Conservation (phyloP, 2,113 vertebrate genomes). For the Tachysurus vachellii region DNA sequence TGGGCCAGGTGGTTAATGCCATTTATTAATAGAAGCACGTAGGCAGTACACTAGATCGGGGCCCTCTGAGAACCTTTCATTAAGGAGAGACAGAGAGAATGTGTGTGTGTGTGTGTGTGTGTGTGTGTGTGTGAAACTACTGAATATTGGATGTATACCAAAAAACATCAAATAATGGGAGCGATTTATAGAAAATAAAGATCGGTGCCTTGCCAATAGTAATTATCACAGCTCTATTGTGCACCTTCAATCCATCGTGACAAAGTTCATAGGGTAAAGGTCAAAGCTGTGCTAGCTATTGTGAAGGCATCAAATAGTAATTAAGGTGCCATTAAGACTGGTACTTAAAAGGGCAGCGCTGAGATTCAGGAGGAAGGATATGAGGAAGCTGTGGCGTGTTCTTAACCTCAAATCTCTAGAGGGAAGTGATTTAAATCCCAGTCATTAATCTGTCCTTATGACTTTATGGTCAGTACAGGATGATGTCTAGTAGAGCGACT, state of each 20-base stretch:
- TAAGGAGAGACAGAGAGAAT: slow-evolving; percentile 62
- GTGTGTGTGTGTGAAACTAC: slow-evolving; percentile 44
- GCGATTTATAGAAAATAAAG: slow-evolving; percentile 59
- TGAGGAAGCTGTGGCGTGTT: not conserved
- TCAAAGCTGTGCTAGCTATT: slow-evolving; percentile 26
- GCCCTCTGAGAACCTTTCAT: slow-evolving; percentile 78
- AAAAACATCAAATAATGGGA: slow-evolving; percentile 58
- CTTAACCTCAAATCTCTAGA: not conserved
- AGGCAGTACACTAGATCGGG: slow-evolving; percentile 70
- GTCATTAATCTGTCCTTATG: slow-evolving; percentile 20
- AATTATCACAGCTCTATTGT: slow-evolving; percentile 41
- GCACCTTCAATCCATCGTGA: not conserved
- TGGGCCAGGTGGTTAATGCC: slow-evolving; percentile 80
- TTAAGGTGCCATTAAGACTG: slow-evolving; percentile 22
- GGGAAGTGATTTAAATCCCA: not conserved
- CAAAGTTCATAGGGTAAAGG: slow-evolving; percentile 49
- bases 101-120: slow-evolving; percentile 22
- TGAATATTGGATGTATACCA: slow-evolving; percentile 55
- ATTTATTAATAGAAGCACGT: slow-evolving; percentile 83
- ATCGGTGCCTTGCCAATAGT: slow-evolving; percentile 20
- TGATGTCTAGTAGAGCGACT: slow-evolving; percentile 57
- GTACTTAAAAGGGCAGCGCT: not conserved
- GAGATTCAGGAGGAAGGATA: not conserved
- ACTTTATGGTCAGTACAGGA: not conserved
- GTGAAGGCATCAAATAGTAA: slow-evolving; percentile 13